Evolutionary conservation across 2,113 vertebrate genomes (phyloP).

Genomic region (Aptenodytes forsteri): DNA sequence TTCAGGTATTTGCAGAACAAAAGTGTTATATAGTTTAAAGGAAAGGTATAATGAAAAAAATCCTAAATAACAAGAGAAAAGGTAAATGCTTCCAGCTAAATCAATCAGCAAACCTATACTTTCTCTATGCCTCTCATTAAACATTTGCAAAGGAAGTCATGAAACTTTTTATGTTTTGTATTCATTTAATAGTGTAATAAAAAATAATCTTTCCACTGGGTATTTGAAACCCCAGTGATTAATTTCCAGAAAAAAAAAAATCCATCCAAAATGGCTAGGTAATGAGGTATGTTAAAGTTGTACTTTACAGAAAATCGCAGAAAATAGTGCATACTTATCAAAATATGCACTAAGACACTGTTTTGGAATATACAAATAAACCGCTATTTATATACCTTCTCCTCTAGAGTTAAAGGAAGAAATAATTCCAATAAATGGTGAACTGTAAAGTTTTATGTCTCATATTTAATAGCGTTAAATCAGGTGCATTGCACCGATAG

Average conservation of each 20-base stretch:
- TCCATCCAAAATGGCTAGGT: not conserved
- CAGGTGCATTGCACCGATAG: not conserved
- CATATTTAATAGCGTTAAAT: not conserved
- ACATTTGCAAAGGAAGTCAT: not conserved
- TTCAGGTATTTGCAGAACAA: not conserved
- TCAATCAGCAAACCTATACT: not conserved
- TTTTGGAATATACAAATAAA: not conserved
- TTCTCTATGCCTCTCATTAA: not conserved
- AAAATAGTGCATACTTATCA: not conserved
- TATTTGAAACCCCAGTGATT: not conserved
- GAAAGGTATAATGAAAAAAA: not conserved
- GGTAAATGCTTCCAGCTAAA: not conserved
- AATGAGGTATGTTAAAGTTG: not conserved
- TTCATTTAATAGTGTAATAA: not conserved
- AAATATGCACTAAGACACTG: not conserved
- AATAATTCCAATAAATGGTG: not conserved
- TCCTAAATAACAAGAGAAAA: not conserved
- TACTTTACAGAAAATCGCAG: not conserved
- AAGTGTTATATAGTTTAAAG: not conserved
- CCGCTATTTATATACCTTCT: not conserved
- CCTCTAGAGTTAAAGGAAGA: not conserved
- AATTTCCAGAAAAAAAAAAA: not conserved
- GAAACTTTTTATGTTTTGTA: not conserved
- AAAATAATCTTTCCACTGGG: not conserved
- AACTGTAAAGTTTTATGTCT: constrained; percentile 33